A percentile compares a stretch with the other conserved stretches of the same genome.
Evolutionary conservation across 1,140 invertebrate genomes (phyloP).

Genomic region (Diabrotica undecimpunctata): DNA sequence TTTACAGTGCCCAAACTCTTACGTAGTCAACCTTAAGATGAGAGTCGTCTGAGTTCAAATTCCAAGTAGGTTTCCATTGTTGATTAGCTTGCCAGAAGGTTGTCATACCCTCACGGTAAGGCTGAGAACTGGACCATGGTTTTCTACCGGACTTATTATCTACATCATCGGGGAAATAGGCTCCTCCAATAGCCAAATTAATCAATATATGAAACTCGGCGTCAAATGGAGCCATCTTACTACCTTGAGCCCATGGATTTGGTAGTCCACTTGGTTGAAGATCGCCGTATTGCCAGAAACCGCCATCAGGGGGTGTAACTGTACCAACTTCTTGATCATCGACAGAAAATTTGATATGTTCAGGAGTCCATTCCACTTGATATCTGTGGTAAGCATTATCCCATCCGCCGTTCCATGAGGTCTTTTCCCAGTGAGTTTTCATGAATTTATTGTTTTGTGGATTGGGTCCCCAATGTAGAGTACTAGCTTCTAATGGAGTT

Average conservation of each 20-base stretch:
- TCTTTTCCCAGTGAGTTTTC: slow-evolving; percentile 52
- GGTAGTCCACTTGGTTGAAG: slow-evolving; percentile 14
- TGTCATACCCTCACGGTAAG: slow-evolving; percentile 25
- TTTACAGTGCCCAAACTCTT: slow-evolving; percentile 54
- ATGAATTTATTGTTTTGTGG: slow-evolving; percentile 53
- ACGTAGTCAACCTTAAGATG: slow-evolving; percentile 59
- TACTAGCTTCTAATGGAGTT: slow-evolving; percentile 54
- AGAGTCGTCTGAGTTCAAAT: slow-evolving; percentile 41
- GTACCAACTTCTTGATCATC: slow-evolving; percentile 34
- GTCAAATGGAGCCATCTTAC: slow-evolving; percentile 56
- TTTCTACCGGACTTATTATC: slow-evolving; percentile 42
- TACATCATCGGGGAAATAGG: slow-evolving; percentile 50
- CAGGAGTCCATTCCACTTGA: slow-evolving; percentile 52
- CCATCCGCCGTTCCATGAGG: slow-evolving; percentile 47
- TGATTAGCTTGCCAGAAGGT: slow-evolving; percentile 51
- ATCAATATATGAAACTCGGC: slow-evolving; percentile 64
- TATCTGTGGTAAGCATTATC: slow-evolving; percentile 51
- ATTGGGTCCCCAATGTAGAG: slow-evolving; percentile 63
- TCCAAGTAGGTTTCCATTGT: slow-evolving; percentile 54
- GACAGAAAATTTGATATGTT: slow-evolving; percentile 27
- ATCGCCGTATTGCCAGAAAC: slow-evolving; percentile 34
- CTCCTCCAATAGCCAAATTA: slow-evolving; percentile 49
- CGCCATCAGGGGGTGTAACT: slow-evolving; percentile 26
- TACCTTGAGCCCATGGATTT: slow-evolving; percentile 46
- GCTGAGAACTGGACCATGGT: slow-evolving; percentile 50